Percentiles rank a stretch among this genome's conserved stretches.
Evolutionary conservation across 1,140 invertebrate genomes (phyloP).

Genomic region (Drosophila pallidifrons): DNA sequence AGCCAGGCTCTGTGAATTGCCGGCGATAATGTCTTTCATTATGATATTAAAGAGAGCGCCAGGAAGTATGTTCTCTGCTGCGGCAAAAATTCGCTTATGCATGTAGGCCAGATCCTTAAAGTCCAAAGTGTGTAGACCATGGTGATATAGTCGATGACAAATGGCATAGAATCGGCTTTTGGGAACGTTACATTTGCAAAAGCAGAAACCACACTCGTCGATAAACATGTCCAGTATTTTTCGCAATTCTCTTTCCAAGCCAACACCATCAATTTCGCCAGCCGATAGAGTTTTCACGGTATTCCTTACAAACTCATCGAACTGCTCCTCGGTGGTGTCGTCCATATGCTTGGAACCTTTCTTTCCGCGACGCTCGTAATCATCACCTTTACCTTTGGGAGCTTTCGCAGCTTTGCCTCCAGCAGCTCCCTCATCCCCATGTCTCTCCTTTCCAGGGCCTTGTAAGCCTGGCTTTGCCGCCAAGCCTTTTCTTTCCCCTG

Average conservation of each 20-base stretch:
- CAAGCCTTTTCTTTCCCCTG: background rate
- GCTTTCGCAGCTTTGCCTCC: background rate
- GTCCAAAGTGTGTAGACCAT: slow-evolving; percentile 58
- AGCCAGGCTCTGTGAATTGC: slow-evolving; percentile 4
- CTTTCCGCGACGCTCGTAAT: background rate
- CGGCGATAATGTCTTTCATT: slow-evolving; percentile 52
- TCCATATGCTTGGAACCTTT: slow-evolving; percentile 14
- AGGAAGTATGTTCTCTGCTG: slow-evolving; percentile 65
- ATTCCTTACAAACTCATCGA: slow-evolving; percentile 59
- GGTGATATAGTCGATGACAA: slow-evolving; percentile 68
- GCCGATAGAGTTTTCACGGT: slow-evolving; percentile 51
- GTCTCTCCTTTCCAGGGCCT: background rate
- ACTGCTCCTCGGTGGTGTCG: slow-evolving; percentile 49
- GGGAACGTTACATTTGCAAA: slow-evolving; percentile 67
- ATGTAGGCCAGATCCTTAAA: slow-evolving; percentile 69
- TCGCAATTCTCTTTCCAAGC: slow-evolving; percentile 59
- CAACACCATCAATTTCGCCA: slow-evolving; percentile 58
- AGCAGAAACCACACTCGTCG: slow-evolving; percentile 72
- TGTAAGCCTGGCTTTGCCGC: slow-evolving; percentile 6
- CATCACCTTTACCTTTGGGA: background rate
- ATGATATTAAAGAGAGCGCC: slow-evolving; percentile 71
- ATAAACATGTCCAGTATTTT: slow-evolving; percentile 72
- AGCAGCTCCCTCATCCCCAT: background rate
- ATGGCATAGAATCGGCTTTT: slow-evolving; percentile 73
- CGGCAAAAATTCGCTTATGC: slow-evolving; percentile 69